These are phyloP conservation scores for Xestia c-nigrum DNA, from an alignment of 2,888 invertebrate species.

Conservation along the genomic window DNA sequence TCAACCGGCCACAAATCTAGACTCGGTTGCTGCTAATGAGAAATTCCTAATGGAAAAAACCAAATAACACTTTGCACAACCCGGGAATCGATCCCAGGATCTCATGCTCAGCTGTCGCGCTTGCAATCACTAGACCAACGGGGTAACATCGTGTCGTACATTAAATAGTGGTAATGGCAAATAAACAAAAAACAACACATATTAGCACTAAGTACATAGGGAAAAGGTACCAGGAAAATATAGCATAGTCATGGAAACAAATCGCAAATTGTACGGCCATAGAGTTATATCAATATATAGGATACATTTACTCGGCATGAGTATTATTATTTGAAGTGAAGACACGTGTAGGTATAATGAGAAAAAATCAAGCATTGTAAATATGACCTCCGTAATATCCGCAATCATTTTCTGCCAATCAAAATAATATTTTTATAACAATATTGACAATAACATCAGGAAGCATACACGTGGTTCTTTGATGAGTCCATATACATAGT, in stretches of 20 bases:
- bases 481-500: slow-evolving; percentile 23
- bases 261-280: slow-evolving; percentile 26
- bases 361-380: slow-evolving; percentile 42
- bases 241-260: slow-evolving; percentile 7
- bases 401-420: slow-evolving; percentile 47
- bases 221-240: slow-evolving; percentile 32
- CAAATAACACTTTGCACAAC: too few relatives aligned
- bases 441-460: slow-evolving; percentile 42
- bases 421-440: slow-evolving; percentile 42
- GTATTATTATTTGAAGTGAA: slow-evolving; percentile 37
- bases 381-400: slow-evolving; percentile 39
- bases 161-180: background rate
- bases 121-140: too few relatives aligned
- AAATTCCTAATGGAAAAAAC: too few relatives aligned
- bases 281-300: slow-evolving; percentile 24
- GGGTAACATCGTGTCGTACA: too few relatives aligned
- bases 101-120: too few relatives aligned
- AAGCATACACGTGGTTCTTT: slow-evolving; percentile 33
- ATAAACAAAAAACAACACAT: background rate
- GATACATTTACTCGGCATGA: slow-evolving; percentile 16
- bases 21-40: too few relatives aligned
- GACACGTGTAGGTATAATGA: slow-evolving; percentile 20
- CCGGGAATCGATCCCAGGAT: too few relatives aligned
- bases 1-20: too few relatives aligned
- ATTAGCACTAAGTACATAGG: slow-evolving; percentile 9